Evolutionary conservation across 2,888 invertebrate genomes (phyloP).

Genomic region (Pedicia rivosa): DNA sequence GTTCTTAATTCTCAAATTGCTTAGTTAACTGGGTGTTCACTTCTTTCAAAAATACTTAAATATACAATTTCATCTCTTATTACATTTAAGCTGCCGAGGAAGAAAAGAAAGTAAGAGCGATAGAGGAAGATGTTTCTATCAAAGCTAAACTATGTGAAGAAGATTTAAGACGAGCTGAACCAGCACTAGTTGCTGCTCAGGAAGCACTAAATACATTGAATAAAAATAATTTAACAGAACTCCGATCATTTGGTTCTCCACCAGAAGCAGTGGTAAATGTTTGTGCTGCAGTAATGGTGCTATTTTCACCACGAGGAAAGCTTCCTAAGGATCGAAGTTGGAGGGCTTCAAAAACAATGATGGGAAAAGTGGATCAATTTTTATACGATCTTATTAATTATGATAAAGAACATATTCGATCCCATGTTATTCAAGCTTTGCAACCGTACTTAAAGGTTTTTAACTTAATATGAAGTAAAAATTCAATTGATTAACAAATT

Average conservation of each 20-base stretch:
- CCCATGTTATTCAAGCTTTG: constrained; percentile 70
- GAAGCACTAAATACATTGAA: constrained; percentile 84
- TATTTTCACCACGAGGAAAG: constrained; percentile 69
- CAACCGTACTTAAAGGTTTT: constrained; percentile 29
- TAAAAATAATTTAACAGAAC: constrained; percentile 83
- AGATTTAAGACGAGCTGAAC: constrained; percentile 82
- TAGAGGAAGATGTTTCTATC: constrained; percentile 73
- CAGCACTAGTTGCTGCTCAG: constrained; percentile 75
- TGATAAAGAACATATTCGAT: constrained; percentile 86
- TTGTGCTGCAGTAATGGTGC: constrained; percentile 70
- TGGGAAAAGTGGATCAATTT: constrained; percentile 82
- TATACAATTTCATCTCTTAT: too few relatives aligned
- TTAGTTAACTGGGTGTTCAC: too few relatives aligned
- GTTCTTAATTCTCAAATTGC: too few relatives aligned
- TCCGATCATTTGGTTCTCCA: constrained; percentile 87
- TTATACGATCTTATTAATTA: constrained; percentile 67
- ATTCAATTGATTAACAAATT: not conserved
- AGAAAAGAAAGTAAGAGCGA: constrained; percentile 76
- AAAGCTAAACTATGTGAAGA: constrained; percentile 75
- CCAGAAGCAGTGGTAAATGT: constrained; percentile 79
- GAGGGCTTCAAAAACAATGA: constrained; percentile 81
- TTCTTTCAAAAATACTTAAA: too few relatives aligned
- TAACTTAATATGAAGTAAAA: not conserved
- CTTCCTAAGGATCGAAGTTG: constrained; percentile 84
- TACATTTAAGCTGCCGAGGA: constrained; percentile 68